Percentiles rank a stretch among this genome's conserved stretches.
Evolutionary conservation across 2,113 vertebrate species (phyloP).

Genomic region (Lepisosteus oculatus): DNA sequence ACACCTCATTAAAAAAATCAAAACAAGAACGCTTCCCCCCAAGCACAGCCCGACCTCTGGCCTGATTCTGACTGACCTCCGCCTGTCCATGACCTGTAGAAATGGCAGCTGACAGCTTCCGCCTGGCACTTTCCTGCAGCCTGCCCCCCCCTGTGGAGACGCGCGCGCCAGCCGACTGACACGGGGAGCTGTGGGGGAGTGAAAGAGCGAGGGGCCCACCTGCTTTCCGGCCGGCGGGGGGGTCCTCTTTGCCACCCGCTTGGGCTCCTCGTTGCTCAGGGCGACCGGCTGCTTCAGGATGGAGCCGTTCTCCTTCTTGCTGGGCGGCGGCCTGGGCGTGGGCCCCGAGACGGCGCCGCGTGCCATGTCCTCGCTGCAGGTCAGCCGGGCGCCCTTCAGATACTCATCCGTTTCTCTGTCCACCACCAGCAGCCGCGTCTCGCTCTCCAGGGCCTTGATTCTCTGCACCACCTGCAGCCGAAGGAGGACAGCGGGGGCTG

Average conservation of each 20-base stretch:
- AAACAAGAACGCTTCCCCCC: too few relatives aligned
- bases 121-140: too few relatives aligned
- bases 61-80: too few relatives aligned
- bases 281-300: slow-evolving; percentile 67
- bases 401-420: slow-evolving; percentile 84
- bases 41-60: too few relatives aligned
- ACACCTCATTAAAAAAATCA: too few relatives aligned
- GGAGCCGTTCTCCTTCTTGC: slow-evolving; percentile 63
- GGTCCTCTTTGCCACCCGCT: slow-evolving; percentile 66
- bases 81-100: too few relatives aligned
- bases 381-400: slow-evolving; percentile 67
- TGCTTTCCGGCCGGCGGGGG: slow-evolving; percentile 72
- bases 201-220: slow-evolving; percentile 53
- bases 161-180: too few relatives aligned
- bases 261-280: slow-evolving; percentile 50
- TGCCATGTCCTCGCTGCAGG: slow-evolving; percentile 78
- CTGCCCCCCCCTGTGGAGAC: too few relatives aligned
- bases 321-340: slow-evolving; percentile 22
- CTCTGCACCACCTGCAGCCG: slow-evolving; percentile 80
- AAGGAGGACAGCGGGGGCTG: not conserved
- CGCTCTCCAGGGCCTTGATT: slow-evolving; percentile 77
- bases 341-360: slow-evolving; percentile 4
- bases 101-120: too few relatives aligned
- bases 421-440: slow-evolving; percentile 84
- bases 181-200: too few relatives aligned